phyloP scores from a whole-genome alignment of 2,888 invertebrate species.

The Gnatocerus cornutus region DNA sequence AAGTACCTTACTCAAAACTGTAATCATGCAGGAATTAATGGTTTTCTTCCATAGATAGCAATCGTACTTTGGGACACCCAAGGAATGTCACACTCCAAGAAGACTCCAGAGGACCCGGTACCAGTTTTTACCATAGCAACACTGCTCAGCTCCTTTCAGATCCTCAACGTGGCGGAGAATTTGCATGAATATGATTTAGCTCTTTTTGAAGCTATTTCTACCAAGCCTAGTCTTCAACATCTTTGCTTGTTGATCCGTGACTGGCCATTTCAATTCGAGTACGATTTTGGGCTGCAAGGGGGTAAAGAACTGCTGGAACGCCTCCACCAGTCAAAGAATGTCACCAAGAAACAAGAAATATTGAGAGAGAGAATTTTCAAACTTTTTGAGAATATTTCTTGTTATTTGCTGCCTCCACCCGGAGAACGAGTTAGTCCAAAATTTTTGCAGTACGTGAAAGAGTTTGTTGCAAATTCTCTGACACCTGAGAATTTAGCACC shows the following conservation, averaged over 20 bases:
- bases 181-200: conserved; percentile 6
- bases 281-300: neutral
- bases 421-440: neutral
- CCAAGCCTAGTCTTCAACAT: conserved; percentile 1
- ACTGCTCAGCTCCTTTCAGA: conserved; percentile 12
- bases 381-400: conserved; percentile 1
- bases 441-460: neutral
- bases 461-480: conserved; percentile 10
- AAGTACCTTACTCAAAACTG: too few species aligned
- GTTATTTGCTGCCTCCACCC: conserved; percentile 11
- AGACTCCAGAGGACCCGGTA: neutral
- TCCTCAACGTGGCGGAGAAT: conserved; percentile 9
- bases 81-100: conserved; percentile 2
- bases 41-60: too few species aligned
- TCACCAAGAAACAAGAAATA: too few species aligned
- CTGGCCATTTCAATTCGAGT: conserved; percentile 15
- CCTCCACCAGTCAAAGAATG: too few species aligned
- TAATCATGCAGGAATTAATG: too few species aligned
- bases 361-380: neutral
- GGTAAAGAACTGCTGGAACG: neutral
- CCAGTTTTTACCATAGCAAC: conserved; percentile 8
- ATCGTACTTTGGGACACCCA: conserved; percentile 9
- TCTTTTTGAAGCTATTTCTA: neutral
- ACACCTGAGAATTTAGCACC: conserved; percentile 10
- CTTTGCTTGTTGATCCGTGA: conserved; percentile 10